These are phyloP conservation scores for Lagodon rhomboides DNA, from an alignment of 2,797 vertebrate species.

Conservation along the genomic window DNA sequence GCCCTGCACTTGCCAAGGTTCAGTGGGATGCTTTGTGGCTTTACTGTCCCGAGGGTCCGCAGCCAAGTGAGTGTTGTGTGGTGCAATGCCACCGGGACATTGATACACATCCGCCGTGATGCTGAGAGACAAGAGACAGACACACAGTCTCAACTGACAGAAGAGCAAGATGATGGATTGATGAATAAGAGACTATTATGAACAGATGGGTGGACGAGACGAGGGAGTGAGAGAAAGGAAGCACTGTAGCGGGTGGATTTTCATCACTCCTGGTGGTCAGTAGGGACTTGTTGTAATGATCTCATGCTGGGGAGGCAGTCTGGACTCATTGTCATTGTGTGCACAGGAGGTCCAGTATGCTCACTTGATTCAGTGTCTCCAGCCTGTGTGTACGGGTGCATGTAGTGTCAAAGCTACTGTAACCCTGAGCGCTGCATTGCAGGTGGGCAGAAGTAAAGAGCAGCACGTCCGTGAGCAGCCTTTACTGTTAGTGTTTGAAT, in stretches of 20 bases:
- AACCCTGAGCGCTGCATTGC: slow-evolving; percentile 32
- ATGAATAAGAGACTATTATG: slow-evolving; percentile 53
- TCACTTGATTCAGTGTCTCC: slow-evolving; percentile 24
- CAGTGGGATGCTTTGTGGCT: slow-evolving; percentile 78
- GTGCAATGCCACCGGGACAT: slow-evolving; percentile 57
- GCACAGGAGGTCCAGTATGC: slow-evolving; percentile 48
- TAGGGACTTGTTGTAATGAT: slow-evolving; percentile 66
- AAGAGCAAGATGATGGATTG: slow-evolving; percentile 58
- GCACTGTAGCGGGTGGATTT: slow-evolving; percentile 44
- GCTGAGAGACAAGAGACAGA: slow-evolving; percentile 68
- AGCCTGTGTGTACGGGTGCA: slow-evolving; percentile 15
- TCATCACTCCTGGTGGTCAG: slow-evolving; percentile 66
- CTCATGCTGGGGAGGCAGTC: slow-evolving; percentile 74
- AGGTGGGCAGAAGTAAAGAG: slow-evolving; percentile 59
- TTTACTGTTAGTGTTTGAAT: slow-evolving; percentile 69
- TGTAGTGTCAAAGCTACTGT: slow-evolving; percentile 11
- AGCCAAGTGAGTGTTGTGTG: slow-evolving; percentile 71
- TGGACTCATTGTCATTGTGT: slow-evolving; percentile 68
- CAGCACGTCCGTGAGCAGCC: slow-evolving; percentile 63
- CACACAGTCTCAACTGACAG: slow-evolving; percentile 57
- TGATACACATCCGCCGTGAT: slow-evolving; percentile 59
- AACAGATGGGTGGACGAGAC: slow-evolving; percentile 70
- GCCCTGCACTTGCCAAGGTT: slow-evolving; percentile 78
- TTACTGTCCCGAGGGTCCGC: slow-evolving; percentile 74
- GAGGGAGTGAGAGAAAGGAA: slow-evolving; percentile 58